Evolutionary conservation across 2,888 invertebrate genomes (phyloP).

Genomic region (Campoplex capitator): DNA sequence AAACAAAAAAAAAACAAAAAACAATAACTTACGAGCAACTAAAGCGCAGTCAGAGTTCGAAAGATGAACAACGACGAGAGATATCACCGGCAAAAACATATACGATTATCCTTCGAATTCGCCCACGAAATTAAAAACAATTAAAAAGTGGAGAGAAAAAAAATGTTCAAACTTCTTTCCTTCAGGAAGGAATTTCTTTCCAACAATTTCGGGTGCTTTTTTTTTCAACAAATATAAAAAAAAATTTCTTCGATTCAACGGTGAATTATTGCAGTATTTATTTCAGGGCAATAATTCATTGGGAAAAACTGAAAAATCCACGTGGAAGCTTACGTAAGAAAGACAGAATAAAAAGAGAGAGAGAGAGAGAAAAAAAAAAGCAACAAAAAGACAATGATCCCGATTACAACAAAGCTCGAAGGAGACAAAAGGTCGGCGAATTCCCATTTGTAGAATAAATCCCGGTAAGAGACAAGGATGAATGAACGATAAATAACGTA

Average conservation of each 20-base stretch:
- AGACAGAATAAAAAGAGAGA: neutral
- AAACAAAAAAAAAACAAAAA: neutral
- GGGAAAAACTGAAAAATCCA: neutral
- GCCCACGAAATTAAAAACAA: neutral
- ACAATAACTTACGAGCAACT: neutral
- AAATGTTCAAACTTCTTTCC: neutral
- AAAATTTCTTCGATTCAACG: neutral
- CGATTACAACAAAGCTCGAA: neutral
- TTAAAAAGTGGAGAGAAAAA: neutral
- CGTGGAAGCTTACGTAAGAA: neutral
- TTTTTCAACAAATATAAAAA: too few relatives aligned
- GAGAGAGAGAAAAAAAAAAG: neutral
- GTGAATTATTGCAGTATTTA: neutral
- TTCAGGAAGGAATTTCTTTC: too few relatives aligned
- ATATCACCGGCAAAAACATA: neutral
- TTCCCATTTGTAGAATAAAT: slow-evolving; percentile 39
- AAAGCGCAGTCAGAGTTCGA: neutral
- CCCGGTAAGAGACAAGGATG: neutral
- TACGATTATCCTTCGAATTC: neutral
- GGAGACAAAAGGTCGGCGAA: slow-evolving; percentile 41
- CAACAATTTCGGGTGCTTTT: too few relatives aligned
- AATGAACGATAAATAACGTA: slow-evolving; percentile 10
- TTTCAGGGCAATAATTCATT: neutral
- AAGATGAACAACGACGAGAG: neutral
- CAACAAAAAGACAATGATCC: neutral